phyloP scores from a whole-genome alignment of 1,140 invertebrate genomes.

The Fopius arisanus region DNA sequence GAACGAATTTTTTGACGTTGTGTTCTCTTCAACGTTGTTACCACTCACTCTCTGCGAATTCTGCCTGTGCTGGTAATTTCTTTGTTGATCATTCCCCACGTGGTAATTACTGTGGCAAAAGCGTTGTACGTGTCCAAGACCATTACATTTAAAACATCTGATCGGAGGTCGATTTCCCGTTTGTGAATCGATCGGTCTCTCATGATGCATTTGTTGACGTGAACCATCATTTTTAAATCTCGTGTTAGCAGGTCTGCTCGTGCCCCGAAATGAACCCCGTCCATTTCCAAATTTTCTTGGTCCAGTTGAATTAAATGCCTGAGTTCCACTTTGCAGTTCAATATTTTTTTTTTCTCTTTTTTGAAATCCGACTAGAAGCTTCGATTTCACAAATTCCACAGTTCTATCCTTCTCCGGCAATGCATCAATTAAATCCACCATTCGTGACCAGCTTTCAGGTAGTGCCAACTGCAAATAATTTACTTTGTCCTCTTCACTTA shows the following conservation, averaged over 20 bases:
- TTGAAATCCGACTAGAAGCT: slow-evolving; percentile 32
- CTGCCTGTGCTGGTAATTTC: too few relatives aligned
- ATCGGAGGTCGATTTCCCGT: too few relatives aligned
- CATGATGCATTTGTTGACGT: too few relatives aligned
- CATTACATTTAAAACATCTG: too few relatives aligned
- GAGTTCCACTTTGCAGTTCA: background rate
- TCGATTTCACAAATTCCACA: slow-evolving; percentile 35
- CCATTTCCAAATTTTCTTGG: background rate
- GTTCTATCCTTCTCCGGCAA: slow-evolving; percentile 29
- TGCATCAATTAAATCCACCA: slow-evolving; percentile 32
- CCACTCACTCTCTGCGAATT: background rate
- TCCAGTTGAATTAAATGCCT: background rate
- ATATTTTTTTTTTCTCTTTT: slow-evolving; percentile 21
- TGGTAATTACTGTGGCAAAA: too few relatives aligned
- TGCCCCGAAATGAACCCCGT: background rate
- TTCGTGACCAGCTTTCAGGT: slow-evolving; percentile 31
- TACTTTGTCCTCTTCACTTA: slow-evolving; percentile 43
- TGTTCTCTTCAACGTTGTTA: slow-evolving; percentile 2
- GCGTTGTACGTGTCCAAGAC: too few relatives aligned
- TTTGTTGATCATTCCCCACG: too few relatives aligned
- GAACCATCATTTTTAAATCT: background rate
- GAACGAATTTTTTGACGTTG: background rate
- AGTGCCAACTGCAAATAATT: slow-evolving; percentile 50
- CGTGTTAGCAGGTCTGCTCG: background rate
- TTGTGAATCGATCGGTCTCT: too few relatives aligned